Evolutionary conservation across 2,888 invertebrate species (phyloP), one percentile per base, ranked within the genome.

Genomic region (Pollenia angustigena): DNA sequence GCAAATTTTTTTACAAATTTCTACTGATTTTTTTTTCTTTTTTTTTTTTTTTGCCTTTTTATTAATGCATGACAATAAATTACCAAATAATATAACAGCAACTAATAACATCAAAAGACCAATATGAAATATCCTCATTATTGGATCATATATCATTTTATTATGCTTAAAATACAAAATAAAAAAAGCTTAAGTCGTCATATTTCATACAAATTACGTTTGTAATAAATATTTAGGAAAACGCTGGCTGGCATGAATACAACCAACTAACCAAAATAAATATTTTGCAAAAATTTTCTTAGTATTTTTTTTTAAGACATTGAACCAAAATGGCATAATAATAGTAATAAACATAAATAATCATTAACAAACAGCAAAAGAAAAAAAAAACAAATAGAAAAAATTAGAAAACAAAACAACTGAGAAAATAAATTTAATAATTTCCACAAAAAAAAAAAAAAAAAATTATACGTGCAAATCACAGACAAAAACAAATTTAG

Each of bases 341-440:
- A 75, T 69, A 56, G 64, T 72, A 85, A 87, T 87, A 81, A 87
- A 84, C 81, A 87, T 87, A 87, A 87, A 87, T 87, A 84, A 84
- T 84, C 80, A 87, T 87, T 87, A 86, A 71, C 68, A 68, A 78
- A 78, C 74, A 54, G 54, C 32, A 32, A 56, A 64, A 56, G n/a
- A 64, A 69, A 42, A 32, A 18, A 23, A 48, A 56, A 74, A 18
- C 54, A 69, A 80, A 42, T 23, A 71, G 48, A 81, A 56, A 50
- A 66, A 42, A 32, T 32, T 32, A 32, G 32, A 52, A 42, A 54
- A 52, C 18, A 52, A 52, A 23, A 50, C 14, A 60, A 69, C 48
- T 46, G n/a, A 32, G 32, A 72, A 79, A 71, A 75, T 46, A 81
- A 71, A 72, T 60, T 52, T 75, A 79, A 75, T 66, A 78, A 76